Conservation (phyloP, 2,888 invertebrate species). For the Boloria selene region DNA sequence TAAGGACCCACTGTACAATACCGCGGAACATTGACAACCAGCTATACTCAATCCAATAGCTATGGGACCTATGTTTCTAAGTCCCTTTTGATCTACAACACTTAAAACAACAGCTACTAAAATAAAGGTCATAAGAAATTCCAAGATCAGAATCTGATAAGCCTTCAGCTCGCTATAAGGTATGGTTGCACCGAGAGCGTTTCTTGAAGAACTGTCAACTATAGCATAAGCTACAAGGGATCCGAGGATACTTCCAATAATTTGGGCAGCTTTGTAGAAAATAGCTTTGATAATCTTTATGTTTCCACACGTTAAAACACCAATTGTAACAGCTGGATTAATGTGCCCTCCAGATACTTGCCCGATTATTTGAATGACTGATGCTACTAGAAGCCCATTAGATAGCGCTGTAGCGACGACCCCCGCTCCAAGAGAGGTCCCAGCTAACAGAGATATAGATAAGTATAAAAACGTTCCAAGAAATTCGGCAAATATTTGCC, state of each 20-base stretch:
- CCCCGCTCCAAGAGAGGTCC: constrained; percentile 12
- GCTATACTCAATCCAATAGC: constrained; percentile 38
- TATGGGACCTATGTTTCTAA: constrained; percentile 21
- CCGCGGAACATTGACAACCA: constrained; percentile 36
- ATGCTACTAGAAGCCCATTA: constrained; percentile 37
- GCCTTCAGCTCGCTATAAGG: constrained; percentile 23
- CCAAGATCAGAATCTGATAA: constrained; percentile 35
- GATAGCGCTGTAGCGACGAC: constrained; percentile 27
- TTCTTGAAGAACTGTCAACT: constrained; percentile 15
- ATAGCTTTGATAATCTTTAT: constrained; percentile 34
- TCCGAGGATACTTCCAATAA: constrained; percentile 34
- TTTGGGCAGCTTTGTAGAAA: constrained; percentile 32
- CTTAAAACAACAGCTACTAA: constrained; percentile 37
- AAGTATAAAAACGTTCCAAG: constrained; percentile 40
- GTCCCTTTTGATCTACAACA: constrained; percentile 27
- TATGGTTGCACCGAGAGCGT: constrained; percentile 34
- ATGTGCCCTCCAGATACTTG: constrained; percentile 39
- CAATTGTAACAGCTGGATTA: constrained; percentile 39
- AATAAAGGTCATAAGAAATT: constrained; percentile 39
- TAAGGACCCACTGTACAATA: constrained; percentile 35
- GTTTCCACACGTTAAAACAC: constrained; percentile 32
- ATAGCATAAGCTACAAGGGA: constrained; percentile 33
- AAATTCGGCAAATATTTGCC: constrained; percentile 40
- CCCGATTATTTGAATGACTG: constrained; percentile 37
- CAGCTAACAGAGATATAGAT: constrained; percentile 33